These are phyloP conservation scores for Cheilosia soror DNA, from an alignment of 2,888 invertebrate genomes.

Conservation along the genomic window DNA sequence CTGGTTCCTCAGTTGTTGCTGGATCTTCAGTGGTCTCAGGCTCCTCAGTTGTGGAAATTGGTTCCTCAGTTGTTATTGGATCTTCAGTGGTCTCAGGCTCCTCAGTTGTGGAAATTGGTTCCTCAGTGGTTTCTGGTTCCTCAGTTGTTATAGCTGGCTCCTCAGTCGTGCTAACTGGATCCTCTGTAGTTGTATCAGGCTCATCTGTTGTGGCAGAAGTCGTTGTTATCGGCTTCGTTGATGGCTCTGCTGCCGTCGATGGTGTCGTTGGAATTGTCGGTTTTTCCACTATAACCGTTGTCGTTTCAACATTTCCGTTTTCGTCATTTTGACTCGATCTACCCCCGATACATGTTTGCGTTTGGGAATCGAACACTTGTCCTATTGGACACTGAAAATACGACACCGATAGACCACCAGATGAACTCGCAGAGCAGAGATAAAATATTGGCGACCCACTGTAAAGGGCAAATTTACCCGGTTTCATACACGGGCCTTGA, in stretches of 20 bases:
- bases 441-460: slow-evolving; percentile 39
- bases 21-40: slow-evolving; percentile 32
- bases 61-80: slow-evolving; percentile 16
- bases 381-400: slow-evolving; percentile 48
- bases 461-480: slow-evolving; percentile 52
- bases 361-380: slow-evolving; percentile 16
- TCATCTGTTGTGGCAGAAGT: not conserved
- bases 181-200: slow-evolving; percentile 2
- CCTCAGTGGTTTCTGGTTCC: not conserved
- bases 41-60: slow-evolving; percentile 19
- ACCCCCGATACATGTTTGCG: slow-evolving; percentile 22
- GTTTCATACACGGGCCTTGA: slow-evolving; percentile 38
- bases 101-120: slow-evolving; percentile 10
- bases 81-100: not conserved
- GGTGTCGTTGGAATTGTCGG: slow-evolving; percentile 50
- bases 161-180: not conserved
- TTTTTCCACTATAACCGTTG: slow-evolving; percentile 39
- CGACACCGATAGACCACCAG: slow-evolving; percentile 36
- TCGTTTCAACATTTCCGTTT: slow-evolving; percentile 18
- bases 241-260: not conserved
- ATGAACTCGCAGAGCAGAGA: slow-evolving; percentile 29
- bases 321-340: slow-evolving; percentile 33
- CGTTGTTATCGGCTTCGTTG: slow-evolving; percentile 25
- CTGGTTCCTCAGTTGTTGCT: not conserved
- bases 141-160: not conserved